Conservation (phyloP, 2,888 invertebrate species). For the Agriopis marginaria region DNA sequence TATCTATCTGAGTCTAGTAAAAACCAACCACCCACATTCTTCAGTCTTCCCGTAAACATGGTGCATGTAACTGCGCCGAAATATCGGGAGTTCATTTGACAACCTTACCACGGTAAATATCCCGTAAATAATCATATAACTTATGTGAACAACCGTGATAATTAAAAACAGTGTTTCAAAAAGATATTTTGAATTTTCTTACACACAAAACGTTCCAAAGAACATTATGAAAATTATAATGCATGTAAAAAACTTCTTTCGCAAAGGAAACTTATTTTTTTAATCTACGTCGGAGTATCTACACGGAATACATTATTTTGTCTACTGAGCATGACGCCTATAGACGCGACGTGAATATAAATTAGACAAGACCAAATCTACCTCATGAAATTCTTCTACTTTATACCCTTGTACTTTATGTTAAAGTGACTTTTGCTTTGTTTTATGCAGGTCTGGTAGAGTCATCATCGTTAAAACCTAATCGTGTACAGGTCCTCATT, state of each 20-base stretch:
- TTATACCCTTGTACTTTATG: constrained; percentile 18
- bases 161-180: too few species aligned
- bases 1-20: too few species aligned
- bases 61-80: too few species aligned
- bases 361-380: constrained; percentile 62
- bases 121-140: too few species aligned
- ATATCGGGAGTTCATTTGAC: too few species aligned
- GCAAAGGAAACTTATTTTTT: constrained; percentile 46
- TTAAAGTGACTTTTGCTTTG: constrained; percentile 48
- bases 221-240: too few species aligned
- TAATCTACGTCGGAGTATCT: constrained; percentile 62
- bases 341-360: constrained; percentile 67
- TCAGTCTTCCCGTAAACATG: too few species aligned
- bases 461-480: constrained; percentile 82
- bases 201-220: too few species aligned
- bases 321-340: constrained; percentile 74
- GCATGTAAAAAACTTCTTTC: constrained; percentile 9
- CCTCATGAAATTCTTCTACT: constrained; percentile 35
- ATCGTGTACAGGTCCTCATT: constrained; percentile 79
- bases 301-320: constrained; percentile 71
- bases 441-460: constrained; percentile 50
- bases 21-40: too few species aligned
- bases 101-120: too few species aligned
- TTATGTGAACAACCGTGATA: too few species aligned
- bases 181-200: too few species aligned